Evolutionary conservation across 2,113 vertebrate species (phyloP).

Genomic region (Oncorhynchus keta): DNA sequence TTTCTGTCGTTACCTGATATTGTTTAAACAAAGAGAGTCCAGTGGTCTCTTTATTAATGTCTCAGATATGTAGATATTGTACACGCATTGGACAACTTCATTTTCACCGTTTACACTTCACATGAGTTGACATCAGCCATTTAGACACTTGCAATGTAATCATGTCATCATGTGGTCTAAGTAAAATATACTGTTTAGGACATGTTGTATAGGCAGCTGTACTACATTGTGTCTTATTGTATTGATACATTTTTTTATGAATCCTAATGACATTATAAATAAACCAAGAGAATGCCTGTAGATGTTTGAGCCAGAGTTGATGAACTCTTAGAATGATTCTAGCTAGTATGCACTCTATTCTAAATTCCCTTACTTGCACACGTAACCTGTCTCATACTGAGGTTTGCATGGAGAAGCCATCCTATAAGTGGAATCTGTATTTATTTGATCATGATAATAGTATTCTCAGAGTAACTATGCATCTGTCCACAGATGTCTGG

Average conservation of each 20-base stretch:
- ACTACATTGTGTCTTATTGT: not conserved
- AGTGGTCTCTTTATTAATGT: not conserved
- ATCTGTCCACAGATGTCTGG: slow-evolving; percentile 70
- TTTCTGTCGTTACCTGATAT: slow-evolving; percentile 30
- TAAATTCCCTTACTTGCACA: not conserved
- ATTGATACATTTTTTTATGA: not conserved
- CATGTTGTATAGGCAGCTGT: not conserved
- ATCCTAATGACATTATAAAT: not conserved
- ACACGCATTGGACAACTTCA: not conserved
- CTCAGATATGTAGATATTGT: not conserved
- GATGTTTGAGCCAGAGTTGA: not conserved
- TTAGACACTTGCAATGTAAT: slow-evolving; percentile 35
- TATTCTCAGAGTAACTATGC: slow-evolving; percentile 1
- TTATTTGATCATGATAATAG: slow-evolving; percentile 10
- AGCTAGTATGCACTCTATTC: not conserved
- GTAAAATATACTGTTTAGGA: slow-evolving; percentile 36
- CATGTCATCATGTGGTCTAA: slow-evolving; percentile 31
- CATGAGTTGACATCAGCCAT: slow-evolving; percentile 30
- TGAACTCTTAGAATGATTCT: not conserved
- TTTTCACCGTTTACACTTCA: slow-evolving; percentile 2
- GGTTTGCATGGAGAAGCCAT: not conserved
- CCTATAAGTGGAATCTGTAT: not conserved
- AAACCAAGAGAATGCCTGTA: not conserved
- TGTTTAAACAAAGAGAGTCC: slow-evolving; percentile 21
- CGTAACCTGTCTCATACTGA: slow-evolving; percentile 15